Evolutionary conservation across 1,140 invertebrate genomes (phyloP), one percentile per base, ranked within the genome.

Genomic region (Sweltsa coloradensis): DNA sequence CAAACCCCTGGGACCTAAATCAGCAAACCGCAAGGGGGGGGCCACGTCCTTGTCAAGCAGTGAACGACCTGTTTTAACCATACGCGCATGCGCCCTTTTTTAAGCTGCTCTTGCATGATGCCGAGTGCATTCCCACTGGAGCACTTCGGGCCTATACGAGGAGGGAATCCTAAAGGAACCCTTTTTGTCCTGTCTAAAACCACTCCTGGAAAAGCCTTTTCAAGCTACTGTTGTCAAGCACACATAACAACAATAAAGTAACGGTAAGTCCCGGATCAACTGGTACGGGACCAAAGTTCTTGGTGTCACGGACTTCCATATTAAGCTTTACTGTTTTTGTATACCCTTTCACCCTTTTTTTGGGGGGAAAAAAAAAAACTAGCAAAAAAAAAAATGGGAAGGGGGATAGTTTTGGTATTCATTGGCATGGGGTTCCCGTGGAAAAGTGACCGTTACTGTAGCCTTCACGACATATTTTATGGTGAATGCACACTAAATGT

Each of bases 241-340:
- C 27, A 23, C 25, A 16, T n/a, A 24, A 5, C n/a, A 25, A 19
- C 14, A 13, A 14, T 42, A 48, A 55, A 42, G 41, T 80, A 0
- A 71, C 74, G 0, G 83, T 82, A 1, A 74, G 19, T 87, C 85
- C 56, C 70, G 86, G 21, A 69, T 88, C n/a, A 89, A 89, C 61
- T 58, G 80, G n/a, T 89, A 89, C 53, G 82, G 81, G 4, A 74
- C 75, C 46, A 83, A 89, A 61, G 86, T 84, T 62, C 68, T 68
- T 51, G 89, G 87, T 58, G 72, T 89, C 21, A 70, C 78, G 42
- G 75, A 87, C 55, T 81, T 78, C 53, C 70, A 75, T 53, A 66
- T 89, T 22, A 83, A 87, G 58, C 70, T 86, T 43, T 87, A 85
- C 62, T 87, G 85, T 65, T 86, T 77, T 59, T 87, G 85, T 55